These are phyloP conservation scores for Calameuta pallipes DNA, from an alignment of 2,888 invertebrate species.

Conservation along the genomic window DNA sequence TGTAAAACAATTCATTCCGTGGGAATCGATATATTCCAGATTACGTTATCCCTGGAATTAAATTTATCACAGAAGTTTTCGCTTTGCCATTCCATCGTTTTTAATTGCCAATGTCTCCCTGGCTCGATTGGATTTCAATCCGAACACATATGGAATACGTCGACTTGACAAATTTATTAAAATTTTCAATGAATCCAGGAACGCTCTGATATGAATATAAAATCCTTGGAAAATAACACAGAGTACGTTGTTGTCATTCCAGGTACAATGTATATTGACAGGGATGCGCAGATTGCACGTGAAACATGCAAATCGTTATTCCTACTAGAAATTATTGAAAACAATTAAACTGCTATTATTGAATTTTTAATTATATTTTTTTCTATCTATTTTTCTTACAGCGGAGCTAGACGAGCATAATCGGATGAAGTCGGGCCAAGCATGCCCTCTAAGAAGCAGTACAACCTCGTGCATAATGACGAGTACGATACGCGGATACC, in stretches of 20 bases:
- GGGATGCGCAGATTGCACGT: no score
- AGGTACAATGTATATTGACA: background rate
- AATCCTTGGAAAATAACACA: background rate
- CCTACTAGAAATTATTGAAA: no score
- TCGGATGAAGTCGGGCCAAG: conserved; percentile 66
- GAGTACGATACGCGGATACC: conserved; percentile 96
- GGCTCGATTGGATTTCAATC: background rate
- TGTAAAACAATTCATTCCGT: background rate
- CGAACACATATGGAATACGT: background rate
- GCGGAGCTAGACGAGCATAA: conserved; percentile 59
- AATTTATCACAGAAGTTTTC: background rate
- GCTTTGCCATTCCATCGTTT: background rate
- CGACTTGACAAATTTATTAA: background rate
- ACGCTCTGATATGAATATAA: background rate
- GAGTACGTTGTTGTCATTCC: background rate
- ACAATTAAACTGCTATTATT: background rate
- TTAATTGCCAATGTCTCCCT: background rate
- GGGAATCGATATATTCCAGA: background rate
- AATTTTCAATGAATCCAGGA: background rate
- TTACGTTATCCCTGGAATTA: background rate
- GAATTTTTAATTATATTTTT: background rate
- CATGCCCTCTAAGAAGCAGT: conserved; percentile 90
- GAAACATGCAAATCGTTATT: no score
- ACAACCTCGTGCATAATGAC: conserved; percentile 96
- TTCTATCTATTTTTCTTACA: conserved; percentile 38